These are phyloP conservation scores for Circaetus cinerascens DNA, from an alignment of 2,113 vertebrate genomes.

Conservation along the genomic window DNA sequence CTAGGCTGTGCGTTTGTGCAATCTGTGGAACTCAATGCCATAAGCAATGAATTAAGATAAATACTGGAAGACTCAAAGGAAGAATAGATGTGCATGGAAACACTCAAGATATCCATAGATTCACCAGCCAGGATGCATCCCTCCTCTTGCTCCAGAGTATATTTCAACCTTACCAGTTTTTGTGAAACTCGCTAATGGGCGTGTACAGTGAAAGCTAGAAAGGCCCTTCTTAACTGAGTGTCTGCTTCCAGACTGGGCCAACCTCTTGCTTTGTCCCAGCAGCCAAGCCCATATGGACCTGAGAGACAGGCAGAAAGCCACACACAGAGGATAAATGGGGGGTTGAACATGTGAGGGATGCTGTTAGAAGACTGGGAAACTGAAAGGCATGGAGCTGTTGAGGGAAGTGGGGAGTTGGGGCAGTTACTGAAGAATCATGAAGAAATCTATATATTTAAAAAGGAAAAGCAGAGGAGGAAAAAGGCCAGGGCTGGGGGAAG, in stretches of 20 bases:
- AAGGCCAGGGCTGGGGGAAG: not conserved
- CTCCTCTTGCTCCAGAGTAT: not conserved
- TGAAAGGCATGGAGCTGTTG: not conserved
- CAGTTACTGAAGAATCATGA: not conserved
- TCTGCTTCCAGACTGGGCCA: not conserved
- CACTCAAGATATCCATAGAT: not conserved
- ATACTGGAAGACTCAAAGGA: not conserved
- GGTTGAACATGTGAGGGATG: rapidly evolving
- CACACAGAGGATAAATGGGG: not conserved
- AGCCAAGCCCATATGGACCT: not conserved
- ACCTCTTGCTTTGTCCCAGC: not conserved
- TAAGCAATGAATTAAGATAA: not conserved
- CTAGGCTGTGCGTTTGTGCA: not conserved
- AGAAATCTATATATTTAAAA: not conserved
- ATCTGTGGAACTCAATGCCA: not conserved
- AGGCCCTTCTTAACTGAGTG: not conserved
- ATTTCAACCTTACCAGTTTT: not conserved
- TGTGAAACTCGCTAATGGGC: not conserved
- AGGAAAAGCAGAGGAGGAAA: not conserved
- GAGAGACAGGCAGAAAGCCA: not conserved
- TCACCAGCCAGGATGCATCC: not conserved
- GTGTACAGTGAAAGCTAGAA: not conserved
- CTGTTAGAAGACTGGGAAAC: not conserved
- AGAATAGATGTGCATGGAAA: not conserved
- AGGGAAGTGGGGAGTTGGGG: not conserved